Base-by-base conservation (phyloP, 2,113 vertebrate genomes). In the Podarcis muralis region DNA sequence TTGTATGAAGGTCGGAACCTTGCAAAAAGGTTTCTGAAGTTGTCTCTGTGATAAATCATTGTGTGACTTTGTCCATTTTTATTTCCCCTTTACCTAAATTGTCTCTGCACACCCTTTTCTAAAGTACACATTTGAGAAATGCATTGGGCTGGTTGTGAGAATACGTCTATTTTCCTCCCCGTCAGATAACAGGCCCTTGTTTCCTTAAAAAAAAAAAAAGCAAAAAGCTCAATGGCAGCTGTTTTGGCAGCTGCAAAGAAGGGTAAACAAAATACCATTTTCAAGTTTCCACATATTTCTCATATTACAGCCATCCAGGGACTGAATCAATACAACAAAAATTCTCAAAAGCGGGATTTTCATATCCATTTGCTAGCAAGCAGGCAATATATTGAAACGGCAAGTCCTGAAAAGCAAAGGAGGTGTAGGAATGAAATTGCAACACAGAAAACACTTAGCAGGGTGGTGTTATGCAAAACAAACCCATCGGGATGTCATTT, bases 251-350 rank as follows among this genome's bases (percentile, higher is more conserved):
- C 90, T 96, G 87, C 88, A 93, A 86, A 92, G 81, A 79, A 90
- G 88, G 85, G 87, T 95, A 97, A 96, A 96, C 89, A 93, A 76
- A 91, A 94, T 90, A 95, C 77, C 53, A 2, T 96, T 96, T 96
- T 95, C 89, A 94, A 95, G 88, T 71, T 95, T 86, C 85, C 91
- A 92, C 88, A 87, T 95, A 93, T 93, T 94, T 94, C 95, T 96
- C 92, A 90, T 92, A 88, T 95, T 96, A 95, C 90, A 81, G 62
- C 72, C 81, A 0, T 81, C 84, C 89, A 80, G 76, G 89, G 88
- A 91, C 78, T 89, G 87, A 92, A 92, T 92, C 90, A 90, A 92
- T 92, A 92, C 91, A 94, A 95, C 37, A 82, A 92, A 94, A 94
- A 74, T 92, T 82, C 83, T 93, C 66, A 82, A 35, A 85, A 92